These are phyloP conservation scores for Octopus bimaculoides DNA, from an alignment of 1,140 invertebrate species.

Conservation along the genomic window DNA sequence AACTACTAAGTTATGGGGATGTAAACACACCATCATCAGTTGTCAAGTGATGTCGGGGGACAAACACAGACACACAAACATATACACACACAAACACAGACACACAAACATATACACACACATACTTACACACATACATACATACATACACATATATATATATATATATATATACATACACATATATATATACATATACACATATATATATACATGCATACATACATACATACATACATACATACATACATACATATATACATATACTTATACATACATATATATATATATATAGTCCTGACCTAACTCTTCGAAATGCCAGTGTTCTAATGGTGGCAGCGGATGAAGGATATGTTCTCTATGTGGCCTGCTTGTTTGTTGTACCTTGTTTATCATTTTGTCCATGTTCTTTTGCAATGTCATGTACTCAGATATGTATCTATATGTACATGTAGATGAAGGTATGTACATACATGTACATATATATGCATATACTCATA, in stretches of 20 bases:
- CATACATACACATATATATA: background rate
- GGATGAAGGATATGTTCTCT: too few species aligned
- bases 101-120: background rate
- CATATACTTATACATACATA: constrained; percentile 6
- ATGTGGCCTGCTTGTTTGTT: too few species aligned
- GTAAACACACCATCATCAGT: too few species aligned
- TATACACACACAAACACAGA: background rate
- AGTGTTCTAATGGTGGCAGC: too few species aligned
- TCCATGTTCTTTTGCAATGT: too few species aligned
- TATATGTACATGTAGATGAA: too few species aligned
- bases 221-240: background rate
- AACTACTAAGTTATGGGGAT: too few species aligned
- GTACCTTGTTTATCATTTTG: too few species aligned
- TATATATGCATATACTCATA: too few species aligned
- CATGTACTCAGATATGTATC: too few species aligned
- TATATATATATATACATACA: background rate
- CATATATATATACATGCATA: background rate
- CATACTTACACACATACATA: background rate
- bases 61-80: background rate
- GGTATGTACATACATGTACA: too few species aligned
- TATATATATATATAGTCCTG: constrained; percentile 6
- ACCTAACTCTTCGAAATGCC: too few species aligned
- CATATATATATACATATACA: background rate
- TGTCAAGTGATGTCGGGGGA: background rate
- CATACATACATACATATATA: background rate